Base-by-base conservation (phyloP, 1,140 invertebrate species). In the Eufriesea mexicana region DNA sequence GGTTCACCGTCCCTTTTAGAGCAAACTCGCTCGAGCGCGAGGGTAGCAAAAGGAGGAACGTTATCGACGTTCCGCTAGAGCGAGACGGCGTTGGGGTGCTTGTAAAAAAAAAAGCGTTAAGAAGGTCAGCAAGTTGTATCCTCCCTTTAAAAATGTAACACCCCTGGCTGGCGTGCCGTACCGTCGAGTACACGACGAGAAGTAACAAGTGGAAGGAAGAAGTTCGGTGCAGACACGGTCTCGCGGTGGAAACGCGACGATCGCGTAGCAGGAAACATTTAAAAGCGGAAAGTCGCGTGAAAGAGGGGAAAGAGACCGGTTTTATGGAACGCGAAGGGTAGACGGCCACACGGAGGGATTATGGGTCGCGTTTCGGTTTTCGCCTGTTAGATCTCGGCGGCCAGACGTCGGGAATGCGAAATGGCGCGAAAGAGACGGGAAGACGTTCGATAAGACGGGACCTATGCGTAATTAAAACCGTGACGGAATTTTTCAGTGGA, bases 261-360 rank as follows among this genome's bases (percentile, higher is more conserved):
- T 67, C 62, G 51, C 79, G 79, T 76, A 82, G 67, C 62, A 67
- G 79, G 79, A 76, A 82, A 68, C 79, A 25, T 73, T 57, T 51
- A 45, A 68, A 49, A 67, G 62, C 59, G 73, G 51, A 76, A 68
- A 82, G 61, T 75, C 71, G 61, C 57, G 79, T 81, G n/a, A 71
- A 67, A 81, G 42, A 14, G 67, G 35, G 4, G 57, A 71, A 47
- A 18, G n/a, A 45, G 61, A 66, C 5, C 49, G 49, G 7, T 8
- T 67, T 76, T 42, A 47, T 28, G 47, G 68, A 79, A 79, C n/a
- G 20, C 51, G 42, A 42, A 16, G 61, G 35, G 16, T 18, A 57
- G 51, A 42, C 72, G 61, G 72, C 28, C 72, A 57, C 59, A 20
- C 51, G n/a, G n/a, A 75, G 61, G 72, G 76, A 76, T 66, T 76